Conservation (phyloP, 2,888 invertebrate genomes). For the Mythimna vitellina region DNA sequence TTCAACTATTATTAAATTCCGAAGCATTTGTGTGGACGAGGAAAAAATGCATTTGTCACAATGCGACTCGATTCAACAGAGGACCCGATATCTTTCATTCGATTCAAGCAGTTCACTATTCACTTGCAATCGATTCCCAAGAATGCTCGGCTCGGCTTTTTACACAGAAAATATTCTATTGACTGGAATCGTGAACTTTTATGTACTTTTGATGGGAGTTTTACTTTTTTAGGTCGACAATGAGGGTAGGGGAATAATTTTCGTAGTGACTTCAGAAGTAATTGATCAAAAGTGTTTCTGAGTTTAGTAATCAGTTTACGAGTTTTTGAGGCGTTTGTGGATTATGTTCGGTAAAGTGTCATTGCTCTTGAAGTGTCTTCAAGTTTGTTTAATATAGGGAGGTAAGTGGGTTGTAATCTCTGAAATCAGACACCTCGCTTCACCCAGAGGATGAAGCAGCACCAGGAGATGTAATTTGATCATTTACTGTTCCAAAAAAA, state of each 20-base stretch:
- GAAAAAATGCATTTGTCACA: conserved; percentile 68
- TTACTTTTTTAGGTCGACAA: conserved; percentile 45
- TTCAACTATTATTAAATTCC: conserved; percentile 65
- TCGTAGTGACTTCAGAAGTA: conserved; percentile 57
- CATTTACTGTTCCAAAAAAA: too few species aligned
- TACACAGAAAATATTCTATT: conserved; percentile 60
- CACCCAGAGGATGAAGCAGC: background rate
- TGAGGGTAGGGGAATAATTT: conserved; percentile 47
- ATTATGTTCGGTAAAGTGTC: conserved; percentile 33
- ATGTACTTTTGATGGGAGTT: conserved; percentile 59
- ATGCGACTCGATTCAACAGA: conserved; percentile 63
- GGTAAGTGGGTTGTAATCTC: too few species aligned
- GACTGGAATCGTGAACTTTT: conserved; percentile 53
- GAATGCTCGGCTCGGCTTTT: conserved; percentile 64
- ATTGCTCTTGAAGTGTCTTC: conserved; percentile 32
- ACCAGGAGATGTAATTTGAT: background rate
- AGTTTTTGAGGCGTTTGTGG: conserved; percentile 20
- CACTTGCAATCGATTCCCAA: conserved; percentile 57
- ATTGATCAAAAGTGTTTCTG: conserved; percentile 57
- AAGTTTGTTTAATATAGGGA: conserved; percentile 13
- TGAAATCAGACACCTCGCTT: background rate
- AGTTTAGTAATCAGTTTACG: conserved; percentile 45
- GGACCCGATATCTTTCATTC: conserved; percentile 67
- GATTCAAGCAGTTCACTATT: conserved; percentile 65
- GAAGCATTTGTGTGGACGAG: conserved; percentile 43